Evolutionary conservation across 2,888 invertebrate species (phyloP), one percentile per base, ranked within the genome.

Genomic region (Drosophila formosana): DNA sequence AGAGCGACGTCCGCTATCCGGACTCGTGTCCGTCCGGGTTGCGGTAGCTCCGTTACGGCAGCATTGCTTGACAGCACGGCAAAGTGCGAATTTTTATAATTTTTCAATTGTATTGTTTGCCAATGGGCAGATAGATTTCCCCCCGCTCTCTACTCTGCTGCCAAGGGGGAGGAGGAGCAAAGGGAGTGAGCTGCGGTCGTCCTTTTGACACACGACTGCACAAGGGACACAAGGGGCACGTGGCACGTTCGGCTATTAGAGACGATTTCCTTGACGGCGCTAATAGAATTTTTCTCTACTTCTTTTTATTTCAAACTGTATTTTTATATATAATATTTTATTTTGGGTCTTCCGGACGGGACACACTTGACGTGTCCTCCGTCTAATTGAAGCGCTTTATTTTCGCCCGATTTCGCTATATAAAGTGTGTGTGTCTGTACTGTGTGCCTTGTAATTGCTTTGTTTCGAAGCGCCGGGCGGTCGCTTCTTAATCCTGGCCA

Each of bases 11-110:
- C 53, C 77, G 77, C 63, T 72, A 61, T 72, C 49, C 76, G 71
- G 64, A n/a, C 34, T 37, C 11, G 34, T 37, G 37, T 37, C 37
- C 13, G 39, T 41, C 39, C 39, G 39, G 37, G 37, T 32, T 37
- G 37, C 37, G 37, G 37, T 37, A n/a, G 64, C 58, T 63, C 25
- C 71, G 88, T 78, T 82, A 66, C 79, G 82, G 71, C 66, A 65
- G 57, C 67, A 7, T 58, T 72, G 75, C 68, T 60, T 56, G 66
- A 39, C 60, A 53, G 47, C 66, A 70, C 80, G 77, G 81, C 60
- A 63, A 74, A 89, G 86, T 88, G 88, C 88, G 81, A 86, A 89
- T 89, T 86, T 86, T 86, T 88, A 85, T 82, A 85, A 84, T 85
- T 88, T 89, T 89, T 85, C 88, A 86, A 86, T 88, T 88, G 82